Conservation (phyloP, 2,888 invertebrate species). For the Microctonus brassicae region DNA sequence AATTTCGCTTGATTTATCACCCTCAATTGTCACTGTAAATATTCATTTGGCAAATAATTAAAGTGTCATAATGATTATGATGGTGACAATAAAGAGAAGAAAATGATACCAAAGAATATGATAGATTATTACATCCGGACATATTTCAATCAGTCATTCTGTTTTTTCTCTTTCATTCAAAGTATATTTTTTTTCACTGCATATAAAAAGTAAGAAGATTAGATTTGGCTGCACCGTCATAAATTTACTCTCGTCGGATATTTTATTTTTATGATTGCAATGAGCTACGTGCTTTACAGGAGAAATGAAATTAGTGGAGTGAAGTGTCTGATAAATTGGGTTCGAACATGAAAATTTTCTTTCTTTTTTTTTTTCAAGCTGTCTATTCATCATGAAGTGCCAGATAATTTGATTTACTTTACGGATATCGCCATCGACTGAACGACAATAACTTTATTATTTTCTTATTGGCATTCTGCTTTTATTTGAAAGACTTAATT, state of each 20-base stretch:
- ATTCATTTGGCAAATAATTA: not conserved
- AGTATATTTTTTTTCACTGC: not conserved
- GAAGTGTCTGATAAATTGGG: conserved; percentile 13
- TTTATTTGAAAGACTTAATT: too few relatives aligned
- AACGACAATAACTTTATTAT: not conserved
- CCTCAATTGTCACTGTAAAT: conserved; percentile 76
- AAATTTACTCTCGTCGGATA: not conserved
- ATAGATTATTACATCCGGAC: not conserved
- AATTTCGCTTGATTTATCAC: conserved; percentile 72
- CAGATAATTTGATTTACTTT: conserved; percentile 17
- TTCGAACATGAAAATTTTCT: not conserved
- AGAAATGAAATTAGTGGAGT: conserved; percentile 1
- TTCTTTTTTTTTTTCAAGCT: not conserved
- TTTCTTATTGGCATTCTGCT: too few relatives aligned
- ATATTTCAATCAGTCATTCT: not conserved
- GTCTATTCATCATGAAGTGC: not conserved
- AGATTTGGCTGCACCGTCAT: not conserved
- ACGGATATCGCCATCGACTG: not conserved
- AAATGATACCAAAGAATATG: not conserved
- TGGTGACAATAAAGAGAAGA: not conserved
- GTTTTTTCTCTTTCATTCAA: not conserved
- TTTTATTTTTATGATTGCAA: conserved; percentile 4
- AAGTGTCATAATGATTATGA: too few relatives aligned
- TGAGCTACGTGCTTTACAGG: not conserved
- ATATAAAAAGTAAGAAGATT: not conserved